These are phyloP conservation scores for Psammodynastes pulverulentus DNA, from an alignment of 2,113 vertebrate genomes.

Conservation along the genomic window DNA sequence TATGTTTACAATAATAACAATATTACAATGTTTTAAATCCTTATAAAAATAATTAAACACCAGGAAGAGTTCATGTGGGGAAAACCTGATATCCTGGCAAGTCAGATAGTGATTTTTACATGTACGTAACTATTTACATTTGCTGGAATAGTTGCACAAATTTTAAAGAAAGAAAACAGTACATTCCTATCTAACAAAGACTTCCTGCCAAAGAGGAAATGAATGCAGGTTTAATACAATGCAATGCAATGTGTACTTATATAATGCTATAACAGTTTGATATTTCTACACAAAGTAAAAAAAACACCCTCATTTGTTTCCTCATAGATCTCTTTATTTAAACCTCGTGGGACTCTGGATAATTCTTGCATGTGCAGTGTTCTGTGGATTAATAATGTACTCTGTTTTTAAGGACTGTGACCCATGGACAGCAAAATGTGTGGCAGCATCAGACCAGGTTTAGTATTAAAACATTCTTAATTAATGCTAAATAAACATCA, in stretches of 20 bases:
- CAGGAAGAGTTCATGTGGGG: neutral
- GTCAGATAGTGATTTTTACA: neutral
- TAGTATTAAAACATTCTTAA: neutral
- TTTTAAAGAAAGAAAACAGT: neutral
- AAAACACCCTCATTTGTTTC: neutral
- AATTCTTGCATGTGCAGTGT: conserved; percentile 75
- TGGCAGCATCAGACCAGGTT: conserved; percentile 89
- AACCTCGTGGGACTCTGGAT: conserved; percentile 87
- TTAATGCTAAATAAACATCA: neutral
- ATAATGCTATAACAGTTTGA: neutral
- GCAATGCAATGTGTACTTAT: neutral
- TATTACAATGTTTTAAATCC: neutral
- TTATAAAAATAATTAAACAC: neutral
- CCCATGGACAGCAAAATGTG: conserved; percentile 78
- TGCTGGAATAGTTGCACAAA: neutral
- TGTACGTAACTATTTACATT: neutral
- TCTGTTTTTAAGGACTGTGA: conserved; percentile 90
- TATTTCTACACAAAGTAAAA: neutral
- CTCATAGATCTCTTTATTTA: conserved; percentile 83
- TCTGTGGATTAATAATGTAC: conserved; percentile 85
- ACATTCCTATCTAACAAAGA: neutral
- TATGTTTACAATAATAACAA: neutral
- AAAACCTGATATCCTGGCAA: neutral
- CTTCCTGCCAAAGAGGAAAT: conserved; percentile 12
- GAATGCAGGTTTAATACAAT: neutral